phyloP scores from a whole-genome alignment of 2,113 vertebrate genomes.

The Cyanoliseus patagonus region DNA sequence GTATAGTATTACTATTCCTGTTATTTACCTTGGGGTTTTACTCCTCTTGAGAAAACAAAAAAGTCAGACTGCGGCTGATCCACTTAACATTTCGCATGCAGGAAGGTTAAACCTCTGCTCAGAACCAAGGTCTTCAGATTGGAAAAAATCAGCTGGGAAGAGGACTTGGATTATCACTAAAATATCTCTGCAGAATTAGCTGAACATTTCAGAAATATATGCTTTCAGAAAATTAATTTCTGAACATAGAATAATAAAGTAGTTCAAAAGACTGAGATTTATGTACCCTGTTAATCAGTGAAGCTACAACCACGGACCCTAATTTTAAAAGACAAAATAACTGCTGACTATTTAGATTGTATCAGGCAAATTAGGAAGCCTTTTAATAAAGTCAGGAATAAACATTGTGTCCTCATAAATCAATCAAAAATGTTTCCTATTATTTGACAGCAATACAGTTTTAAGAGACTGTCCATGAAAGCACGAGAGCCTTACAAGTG shows the following conservation, averaged over 20 bases:
- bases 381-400: not conserved
- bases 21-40: conserved; percentile 39
- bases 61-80: not conserved
- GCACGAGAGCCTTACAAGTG: not conserved
- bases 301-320: not conserved
- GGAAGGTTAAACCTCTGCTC: not conserved
- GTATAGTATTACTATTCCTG: conserved; percentile 10
- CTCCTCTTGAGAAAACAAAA: conserved; percentile 3
- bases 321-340: not conserved
- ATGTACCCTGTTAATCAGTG: rapidly evolving
- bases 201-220: not conserved
- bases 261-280: not conserved
- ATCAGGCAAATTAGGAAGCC: not conserved
- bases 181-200: not conserved
- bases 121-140: not conserved
- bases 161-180: not conserved
- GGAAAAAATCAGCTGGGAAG: not conserved
- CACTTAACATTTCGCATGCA: not conserved
- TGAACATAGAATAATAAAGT: not conserved
- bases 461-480: not conserved
- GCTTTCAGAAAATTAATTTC: not conserved
- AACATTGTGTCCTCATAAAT: not conserved
- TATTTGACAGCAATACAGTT: not conserved
- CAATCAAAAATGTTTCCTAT: not conserved
- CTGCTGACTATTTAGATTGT: not conserved